Base-by-base conservation (phyloP, 2,797 vertebrate genomes). In the Myotis myotis region DNA sequence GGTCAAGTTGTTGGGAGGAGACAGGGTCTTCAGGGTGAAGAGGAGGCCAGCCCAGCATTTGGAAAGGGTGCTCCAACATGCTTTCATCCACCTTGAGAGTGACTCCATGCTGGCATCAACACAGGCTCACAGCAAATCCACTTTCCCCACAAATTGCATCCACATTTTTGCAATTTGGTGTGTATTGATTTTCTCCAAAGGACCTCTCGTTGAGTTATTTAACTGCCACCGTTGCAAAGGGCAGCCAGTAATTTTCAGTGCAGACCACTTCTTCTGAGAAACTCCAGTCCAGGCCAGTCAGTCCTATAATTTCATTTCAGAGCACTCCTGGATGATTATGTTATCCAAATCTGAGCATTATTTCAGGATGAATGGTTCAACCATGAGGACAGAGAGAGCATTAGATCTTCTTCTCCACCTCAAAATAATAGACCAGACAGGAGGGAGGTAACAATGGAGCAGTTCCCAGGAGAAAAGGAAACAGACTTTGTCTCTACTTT, bases 231-330 rank as follows among this genome's bases (percentile, higher is more conserved):
- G 60, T 95, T 8, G 12, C 94, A 97, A 97, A 98, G 98, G 96
- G 95, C 97, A 96, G 95, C 75, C 93, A 97, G 85, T 96, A 97
- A 96, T 98, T 98, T 95, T 97, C 96, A 97, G 96, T 36, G 66
- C 85, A 89, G 96, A 96, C 85, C 86, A 3, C 30, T 93, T 97
- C 96, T 96, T 91, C 93, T 95, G 95, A 97, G 97, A 97, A 98
- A 95, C 93, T 95, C 89, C 1, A 74, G 88, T 78, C 93, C 78
- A 83, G 83, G 79, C 96, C 93, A 96, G 95, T 96, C 93, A 96
- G 95, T 96, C 49, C 94, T 95, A 83, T 97, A 95, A 98, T 98
- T 98, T 97, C 97, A 98, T 98, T 97, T 98, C n/a, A 71, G 97
- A 97, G 90, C 95, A 92, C 86, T 95, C 87, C 93, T 30, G 85